A percentile compares a stretch with the other conserved stretches of the same genome.
These are phyloP conservation scores for Gavialis gangeticus DNA, from an alignment of 2,113 vertebrate genomes.

Conservation along the genomic window DNA sequence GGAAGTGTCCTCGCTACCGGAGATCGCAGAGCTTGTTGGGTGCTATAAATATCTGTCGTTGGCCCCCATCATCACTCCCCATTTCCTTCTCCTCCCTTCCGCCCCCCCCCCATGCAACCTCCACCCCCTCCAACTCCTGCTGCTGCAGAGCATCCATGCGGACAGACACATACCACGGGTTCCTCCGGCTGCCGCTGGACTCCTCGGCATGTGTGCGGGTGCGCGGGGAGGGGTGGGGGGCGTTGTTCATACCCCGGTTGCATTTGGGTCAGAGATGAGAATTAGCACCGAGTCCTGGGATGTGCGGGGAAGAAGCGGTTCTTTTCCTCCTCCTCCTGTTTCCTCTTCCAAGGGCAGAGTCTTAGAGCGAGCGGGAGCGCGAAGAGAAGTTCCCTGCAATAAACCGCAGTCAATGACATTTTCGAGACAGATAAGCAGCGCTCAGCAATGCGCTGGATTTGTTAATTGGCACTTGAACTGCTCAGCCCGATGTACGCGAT, in stretches of 20 bases:
- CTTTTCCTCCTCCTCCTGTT: too few species aligned
- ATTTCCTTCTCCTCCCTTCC: neutral
- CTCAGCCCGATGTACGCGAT: neutral
- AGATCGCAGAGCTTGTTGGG: neutral
- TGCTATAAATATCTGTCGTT: neutral
- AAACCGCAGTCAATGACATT: neutral
- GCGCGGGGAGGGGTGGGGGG: neutral
- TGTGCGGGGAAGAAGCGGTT: rapidly evolving
- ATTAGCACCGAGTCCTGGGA: too few species aligned
- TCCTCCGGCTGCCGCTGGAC: neutral
- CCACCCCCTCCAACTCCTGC: neutral
- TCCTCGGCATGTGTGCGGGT: neutral
- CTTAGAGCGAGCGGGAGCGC: too few species aligned
- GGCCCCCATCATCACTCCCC: neutral
- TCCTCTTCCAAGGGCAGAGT: neutral
- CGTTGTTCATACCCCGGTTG: neutral
- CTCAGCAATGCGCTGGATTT: neutral
- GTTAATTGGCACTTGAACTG: neutral
- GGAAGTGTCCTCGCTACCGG: neutral
- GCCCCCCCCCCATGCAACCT: neutral
- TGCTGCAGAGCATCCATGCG: neutral
- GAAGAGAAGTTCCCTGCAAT: neutral
- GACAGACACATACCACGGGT: neutral
- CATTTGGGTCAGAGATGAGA: neutral
- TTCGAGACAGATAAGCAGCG: neutral